Percentiles rank a stretch among this genome's conserved stretches.
phyloP scores from a whole-genome alignment of 2,113 vertebrate species.

The Clinocottus analis region DNA sequence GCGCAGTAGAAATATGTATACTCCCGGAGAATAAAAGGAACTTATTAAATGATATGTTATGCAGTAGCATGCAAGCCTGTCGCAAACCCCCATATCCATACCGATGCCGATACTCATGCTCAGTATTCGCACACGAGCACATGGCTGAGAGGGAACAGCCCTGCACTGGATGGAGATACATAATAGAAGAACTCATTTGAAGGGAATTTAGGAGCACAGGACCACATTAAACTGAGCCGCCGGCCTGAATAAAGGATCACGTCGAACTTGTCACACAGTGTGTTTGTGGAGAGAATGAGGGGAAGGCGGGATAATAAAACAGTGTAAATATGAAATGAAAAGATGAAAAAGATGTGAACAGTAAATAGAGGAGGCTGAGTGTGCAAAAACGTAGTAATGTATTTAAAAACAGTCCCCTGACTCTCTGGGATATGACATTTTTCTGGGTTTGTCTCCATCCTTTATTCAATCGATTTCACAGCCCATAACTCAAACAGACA shows the following conservation, averaged over 20 bases:
- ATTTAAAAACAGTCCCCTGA: slow-evolving; percentile 31
- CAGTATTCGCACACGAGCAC: slow-evolving; percentile 52
- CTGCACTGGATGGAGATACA: slow-evolving; percentile 55
- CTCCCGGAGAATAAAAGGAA: background rate
- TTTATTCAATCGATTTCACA: slow-evolving; percentile 32
- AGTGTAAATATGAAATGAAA: slow-evolving; percentile 44
- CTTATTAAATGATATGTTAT: slow-evolving; percentile 26
- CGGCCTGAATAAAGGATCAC: slow-evolving; percentile 67
- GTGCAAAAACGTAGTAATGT: slow-evolving; percentile 32
- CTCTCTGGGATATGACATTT: slow-evolving; percentile 13
- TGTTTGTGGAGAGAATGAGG: background rate
- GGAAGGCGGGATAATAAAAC: slow-evolving; percentile 26
- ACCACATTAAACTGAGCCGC: slow-evolving; percentile 59
- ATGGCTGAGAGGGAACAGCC: slow-evolving; percentile 52
- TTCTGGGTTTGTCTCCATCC: slow-evolving; percentile 12
- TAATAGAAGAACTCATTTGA: slow-evolving; percentile 67
- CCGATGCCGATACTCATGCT: background rate
- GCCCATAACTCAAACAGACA: slow-evolving; percentile 15
- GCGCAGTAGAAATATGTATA: background rate
- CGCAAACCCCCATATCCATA: slow-evolving; percentile 13
- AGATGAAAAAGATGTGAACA: slow-evolving; percentile 41
- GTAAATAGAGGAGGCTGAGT: slow-evolving; percentile 39
- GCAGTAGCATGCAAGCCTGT: slow-evolving; percentile 26
- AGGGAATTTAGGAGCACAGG: slow-evolving; percentile 53
- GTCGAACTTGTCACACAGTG: slow-evolving; percentile 26